Base-by-base conservation (phyloP, 2,797 vertebrate species). In the Toxotes lorentzi region DNA sequence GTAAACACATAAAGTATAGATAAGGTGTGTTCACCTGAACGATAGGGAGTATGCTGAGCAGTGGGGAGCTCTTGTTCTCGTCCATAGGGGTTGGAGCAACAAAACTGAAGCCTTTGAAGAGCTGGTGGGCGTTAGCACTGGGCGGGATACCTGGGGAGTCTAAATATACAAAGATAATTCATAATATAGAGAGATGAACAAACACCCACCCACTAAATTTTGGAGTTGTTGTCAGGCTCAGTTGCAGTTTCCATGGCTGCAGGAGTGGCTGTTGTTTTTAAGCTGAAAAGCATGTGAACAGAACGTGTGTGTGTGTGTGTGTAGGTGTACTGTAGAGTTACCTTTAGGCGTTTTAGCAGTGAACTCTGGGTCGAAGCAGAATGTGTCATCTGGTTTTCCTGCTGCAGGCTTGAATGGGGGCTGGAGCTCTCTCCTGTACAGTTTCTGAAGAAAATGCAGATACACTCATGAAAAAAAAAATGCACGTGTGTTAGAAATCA, bases 101-200 rank as follows among this genome's bases (percentile, higher is more conserved):
- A 91, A 99, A 99, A 88, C 98, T 99, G 94, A 99, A 99, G 85
- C 98, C 98, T 96, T 98, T 99, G 93, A 99, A 99, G 86, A 99
- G 97, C 79, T 99, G 98, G 93, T 99, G 98, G 68, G 97, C 97
- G 1, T 99, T 99, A 27, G 98, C 98, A 83, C 98, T 99, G 53
- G 98, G 97, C n/a, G 98, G 98, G 76, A 99, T 97, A 87, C 98
- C 98, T 83, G 98, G 98, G 86, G 98, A 99, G 95, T 99, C 98
- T 99, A 78, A 81, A 76, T 14, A 76, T 17, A 84, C 81, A 74
- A 71, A 84, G 48, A 88, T 45, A 81, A 62, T 67, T 64, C 40
- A 83, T 53, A 64, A 90, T 62, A 70, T 23, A 40, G 23, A 77
- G 69, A 59, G 30, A 68, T 24, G 23, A 60, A 84, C 51, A 66